Evolutionary conservation across 2,888 invertebrate genomes (phyloP).

Genomic region (Limnephilus lunatus): DNA sequence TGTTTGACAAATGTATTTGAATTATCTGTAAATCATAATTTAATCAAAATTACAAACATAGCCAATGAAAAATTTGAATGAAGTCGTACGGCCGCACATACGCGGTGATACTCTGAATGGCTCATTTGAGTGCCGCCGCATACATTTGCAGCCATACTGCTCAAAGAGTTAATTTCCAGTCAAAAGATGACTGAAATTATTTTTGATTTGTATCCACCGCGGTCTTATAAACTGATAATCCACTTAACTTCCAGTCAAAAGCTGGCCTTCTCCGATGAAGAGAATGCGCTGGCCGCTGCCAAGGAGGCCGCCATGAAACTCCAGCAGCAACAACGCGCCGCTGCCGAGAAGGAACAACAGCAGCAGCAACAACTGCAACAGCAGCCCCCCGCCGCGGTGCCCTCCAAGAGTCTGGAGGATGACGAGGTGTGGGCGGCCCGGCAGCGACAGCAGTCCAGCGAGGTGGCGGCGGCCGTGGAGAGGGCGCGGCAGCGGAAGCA

Average conservation of each 20-base stretch:
- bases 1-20: too few species aligned
- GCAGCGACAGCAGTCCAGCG: conserved; percentile 82
- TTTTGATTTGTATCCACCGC: too few species aligned
- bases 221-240: conserved; percentile 50
- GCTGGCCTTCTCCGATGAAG: conserved; percentile 97
- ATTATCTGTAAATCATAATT: too few species aligned
- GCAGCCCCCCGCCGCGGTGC: conserved; percentile 66
- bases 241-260: conserved; percentile 82
- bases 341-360: conserved; percentile 71
- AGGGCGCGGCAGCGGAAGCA: conserved; percentile 91
- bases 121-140: too few species aligned
- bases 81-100: too few species aligned
- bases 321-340: conserved; percentile 73
- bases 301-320: conserved; percentile 69
- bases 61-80: too few species aligned
- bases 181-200: too few species aligned
- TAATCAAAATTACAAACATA: too few species aligned
- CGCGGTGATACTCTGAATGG: too few species aligned
- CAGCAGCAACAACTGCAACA: conserved; percentile 70
- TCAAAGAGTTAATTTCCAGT: too few species aligned
- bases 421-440: conserved; percentile 84
- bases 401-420: conserved; percentile 69
- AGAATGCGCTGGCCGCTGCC: conserved; percentile 51
- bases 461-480: conserved; percentile 88
- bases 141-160: too few species aligned